Conservation (phyloP, 2,113 vertebrate species). For the Dipodomys stephensi region DNA sequence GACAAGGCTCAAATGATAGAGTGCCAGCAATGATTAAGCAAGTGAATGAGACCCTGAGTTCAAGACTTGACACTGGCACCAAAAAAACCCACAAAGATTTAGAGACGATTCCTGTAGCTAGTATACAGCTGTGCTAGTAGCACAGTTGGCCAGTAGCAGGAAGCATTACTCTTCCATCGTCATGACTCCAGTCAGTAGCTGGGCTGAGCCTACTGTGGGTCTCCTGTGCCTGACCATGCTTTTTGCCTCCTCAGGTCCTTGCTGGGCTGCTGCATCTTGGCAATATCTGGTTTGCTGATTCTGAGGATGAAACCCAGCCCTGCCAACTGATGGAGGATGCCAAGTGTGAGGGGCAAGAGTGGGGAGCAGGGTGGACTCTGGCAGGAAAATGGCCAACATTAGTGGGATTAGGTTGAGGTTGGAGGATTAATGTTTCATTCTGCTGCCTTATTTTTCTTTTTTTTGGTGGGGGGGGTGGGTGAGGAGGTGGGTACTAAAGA, state of each 20-base stretch:
- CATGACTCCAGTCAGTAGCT: neutral
- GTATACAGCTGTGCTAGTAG: neutral
- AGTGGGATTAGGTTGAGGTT: neutral
- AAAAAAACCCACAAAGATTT: no score
- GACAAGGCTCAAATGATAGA: no score
- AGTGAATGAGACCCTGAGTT: no score
- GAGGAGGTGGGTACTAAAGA: no score
- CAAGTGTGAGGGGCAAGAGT: conserved; percentile 86
- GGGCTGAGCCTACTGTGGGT: neutral
- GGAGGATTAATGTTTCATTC: neutral
- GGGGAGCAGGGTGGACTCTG: neutral
- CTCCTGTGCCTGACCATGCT: neutral
- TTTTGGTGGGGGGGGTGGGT: no score
- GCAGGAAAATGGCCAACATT: neutral
- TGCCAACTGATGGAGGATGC: conserved; percentile 88
- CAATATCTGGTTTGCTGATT: conserved; percentile 89
- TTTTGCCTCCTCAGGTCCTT: conserved; percentile 77
- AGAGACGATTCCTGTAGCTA: neutral
- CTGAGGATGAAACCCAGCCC: conserved; percentile 90
- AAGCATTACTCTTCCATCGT: neutral
- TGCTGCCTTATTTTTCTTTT: neutral
- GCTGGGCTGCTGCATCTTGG: conserved; percentile 95
- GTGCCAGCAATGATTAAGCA: no score
- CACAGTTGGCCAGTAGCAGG: neutral
- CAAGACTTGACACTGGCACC: no score